Evolutionary conservation across 37 sponge, comb jelly and placozoan species (phyloP), one percentile per base, ranked within the genome.

Genomic region (Cliona cf. orientalis): DNA sequence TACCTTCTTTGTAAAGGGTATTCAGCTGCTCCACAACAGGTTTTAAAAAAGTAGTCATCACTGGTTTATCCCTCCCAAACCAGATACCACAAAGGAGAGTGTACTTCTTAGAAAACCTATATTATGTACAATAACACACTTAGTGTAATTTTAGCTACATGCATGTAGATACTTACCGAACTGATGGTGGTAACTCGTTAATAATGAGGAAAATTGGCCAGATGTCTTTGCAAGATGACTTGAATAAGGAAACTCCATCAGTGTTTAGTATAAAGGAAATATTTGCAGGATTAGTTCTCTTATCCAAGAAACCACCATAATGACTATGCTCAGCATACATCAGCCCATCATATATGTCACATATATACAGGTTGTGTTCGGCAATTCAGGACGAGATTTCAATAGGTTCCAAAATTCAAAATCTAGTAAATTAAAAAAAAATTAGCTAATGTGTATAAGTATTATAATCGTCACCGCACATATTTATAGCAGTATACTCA

Each of bases 171-270:
- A 31, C 49, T 26, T 62, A 80, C 80, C 80, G 43, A 46, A 80
- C 45, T 19, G 66, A 33, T 46, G 80, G 69, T 37, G 80, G 80
- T 34, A 80, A 55, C 55, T 80, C 80, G 68, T 80, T 80, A 14
- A 80, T 66, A 19, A 32, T 46, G 45, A 80, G n/a, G 36, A 32
- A 79, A n/a, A 79, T 29, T 17, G 79, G 79, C 79, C 79, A 79
- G 21, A 79, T 66, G 17, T 79, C 67, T 66, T 39, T 79, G 31
- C 28, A 14, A n/a, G 53, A 63, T 9, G 79, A 79, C 39, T 25
- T 79, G 29, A 80, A 80, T 14, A 80, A 45, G 46, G 69, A 46
- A 28, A 80, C 68, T 3, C 80, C 80, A 80, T 80, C 80, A 12
- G 80, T 80, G 55, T 80, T 80, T 21, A 65, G 46, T 22, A n/a